Base-by-base conservation (phyloP, 2,888 invertebrate species). In the Azorinus chamasolen region DNA sequence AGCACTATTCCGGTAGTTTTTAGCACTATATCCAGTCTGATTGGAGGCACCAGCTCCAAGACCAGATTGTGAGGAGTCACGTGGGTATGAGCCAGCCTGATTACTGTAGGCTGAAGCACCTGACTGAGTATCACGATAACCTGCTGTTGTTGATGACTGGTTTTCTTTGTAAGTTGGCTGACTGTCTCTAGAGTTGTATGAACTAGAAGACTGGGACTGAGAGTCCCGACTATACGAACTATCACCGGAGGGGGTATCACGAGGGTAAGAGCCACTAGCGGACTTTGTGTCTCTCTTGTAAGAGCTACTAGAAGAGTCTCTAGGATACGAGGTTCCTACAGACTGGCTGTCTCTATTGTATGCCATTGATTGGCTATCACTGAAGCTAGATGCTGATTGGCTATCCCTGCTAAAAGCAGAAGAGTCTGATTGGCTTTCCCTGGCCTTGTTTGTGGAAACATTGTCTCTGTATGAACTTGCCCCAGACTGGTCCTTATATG, bases 21-120 rank as follows among this genome's bases (percentile, higher is more conserved):
- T 89, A 48, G 87, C 83, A 72, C 80, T 86, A 81, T 85, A 89
- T 53, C 81, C 85, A 48, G 88, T 75, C 70, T 87, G 88, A 64
- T 87, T 88, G 54, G 87, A 79, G 24, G 83, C 76, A 39, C 84
- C 79, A 41, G 83, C 62, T 32, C 71, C 57, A 32, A 79, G 71
- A 22, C 76, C 73, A 14, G 79, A 58, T 45, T 76, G 72, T 50
- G 63, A 53, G 41, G 65, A 27, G 10, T 79, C 79, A n/a, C 73
- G 48, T 8, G 68, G 72, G 54, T 78, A 79, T 8, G 81, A 78
- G 18, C 77, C 74, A 10, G 77, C 58, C 65, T 76, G 71, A 46
- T 48, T 62, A 37, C 70, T 66, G 43, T 64, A 81, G 18, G 74
- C 61, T 24, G 74, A 69, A 46, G 78, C 58, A 50, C 76, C 73